phyloP scores from a whole-genome alignment of 2,113 vertebrate species.

The Hemichromis elongatus region DNA sequence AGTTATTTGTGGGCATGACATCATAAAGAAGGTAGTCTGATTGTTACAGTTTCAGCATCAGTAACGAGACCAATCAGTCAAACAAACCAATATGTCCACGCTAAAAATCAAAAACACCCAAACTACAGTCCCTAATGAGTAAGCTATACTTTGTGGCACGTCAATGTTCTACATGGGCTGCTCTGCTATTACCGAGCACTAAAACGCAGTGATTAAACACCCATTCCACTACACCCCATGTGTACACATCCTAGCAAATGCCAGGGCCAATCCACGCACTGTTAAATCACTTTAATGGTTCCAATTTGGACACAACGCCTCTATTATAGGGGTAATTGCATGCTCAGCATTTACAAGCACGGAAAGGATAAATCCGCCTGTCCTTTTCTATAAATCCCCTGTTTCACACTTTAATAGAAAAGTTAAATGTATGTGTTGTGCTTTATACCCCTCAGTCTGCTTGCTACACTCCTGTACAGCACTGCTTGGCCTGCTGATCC shows the following conservation, averaged over 20 bases:
- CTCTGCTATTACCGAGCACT: conserved; percentile 69
- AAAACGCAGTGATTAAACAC: conserved; percentile 77
- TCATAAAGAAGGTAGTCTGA: background rate
- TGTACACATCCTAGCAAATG: conserved; percentile 81
- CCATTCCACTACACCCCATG: conserved; percentile 72
- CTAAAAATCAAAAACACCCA: conserved; percentile 1
- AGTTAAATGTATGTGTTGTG: conserved; percentile 69
- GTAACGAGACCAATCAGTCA: conserved; percentile 11
- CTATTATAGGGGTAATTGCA: conserved; percentile 82
- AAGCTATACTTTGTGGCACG: conserved; percentile 47
- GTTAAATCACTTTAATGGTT: conserved; percentile 84
- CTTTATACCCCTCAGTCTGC: conserved; percentile 62
- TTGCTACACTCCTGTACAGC: conserved; percentile 52
- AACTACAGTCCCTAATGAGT: conserved; percentile 61
- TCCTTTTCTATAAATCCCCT: conserved; percentile 77
- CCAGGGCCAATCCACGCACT: conserved; percentile 77
- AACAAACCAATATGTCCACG: background rate
- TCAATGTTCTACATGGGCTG: conserved; percentile 57
- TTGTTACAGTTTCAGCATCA: background rate
- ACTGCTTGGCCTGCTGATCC: conserved; percentile 39
- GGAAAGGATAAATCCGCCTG: conserved; percentile 77
- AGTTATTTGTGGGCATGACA: background rate
- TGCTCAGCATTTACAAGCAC: conserved; percentile 81
- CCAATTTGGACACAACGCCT: conserved; percentile 81
- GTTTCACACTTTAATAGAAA: conserved; percentile 74